Percentiles rank a stretch among this genome's conserved stretches.
These are phyloP conservation scores for Eulithis prunata DNA, from an alignment of 2,888 invertebrate species.

Conservation along the genomic window DNA sequence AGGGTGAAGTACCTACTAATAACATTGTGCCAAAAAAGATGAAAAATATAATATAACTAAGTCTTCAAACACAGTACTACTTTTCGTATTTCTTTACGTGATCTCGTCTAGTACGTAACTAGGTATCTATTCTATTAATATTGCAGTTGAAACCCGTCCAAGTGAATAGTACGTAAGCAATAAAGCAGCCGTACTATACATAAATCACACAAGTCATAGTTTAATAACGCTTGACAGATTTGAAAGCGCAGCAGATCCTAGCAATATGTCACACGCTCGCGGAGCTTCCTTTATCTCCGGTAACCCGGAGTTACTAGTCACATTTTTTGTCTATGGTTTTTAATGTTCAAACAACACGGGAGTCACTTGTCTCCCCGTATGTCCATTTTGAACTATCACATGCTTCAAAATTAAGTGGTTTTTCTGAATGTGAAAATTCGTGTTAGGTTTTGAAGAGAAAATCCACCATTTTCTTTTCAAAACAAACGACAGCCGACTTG, in stretches of 20 bases:
- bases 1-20: no score
- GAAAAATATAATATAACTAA: no score
- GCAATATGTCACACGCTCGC: constrained; percentile 68
- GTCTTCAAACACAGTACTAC: no score
- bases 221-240: constrained; percentile 74
- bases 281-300: constrained; percentile 52
- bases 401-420: no score
- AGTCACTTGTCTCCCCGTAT: background rate
- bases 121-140: background rate
- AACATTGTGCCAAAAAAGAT: no score
- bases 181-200: constrained; percentile 43
- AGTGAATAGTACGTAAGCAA: constrained; percentile 29
- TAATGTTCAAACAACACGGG: background rate
- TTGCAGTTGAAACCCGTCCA: constrained; percentile 9
- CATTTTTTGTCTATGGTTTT: background rate
- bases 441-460: no score
- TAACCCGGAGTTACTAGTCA: constrained; percentile 22
- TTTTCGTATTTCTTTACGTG: no score
- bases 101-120: no score
- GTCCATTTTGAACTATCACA: background rate
- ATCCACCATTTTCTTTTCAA: no score
- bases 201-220: constrained; percentile 66
- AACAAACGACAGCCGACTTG: no score
- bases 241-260: constrained; percentile 72
- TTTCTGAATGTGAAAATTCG: no score